phyloP scores from a whole-genome alignment of 2,797 vertebrate species.

The Lacerta bilineata region DNA sequence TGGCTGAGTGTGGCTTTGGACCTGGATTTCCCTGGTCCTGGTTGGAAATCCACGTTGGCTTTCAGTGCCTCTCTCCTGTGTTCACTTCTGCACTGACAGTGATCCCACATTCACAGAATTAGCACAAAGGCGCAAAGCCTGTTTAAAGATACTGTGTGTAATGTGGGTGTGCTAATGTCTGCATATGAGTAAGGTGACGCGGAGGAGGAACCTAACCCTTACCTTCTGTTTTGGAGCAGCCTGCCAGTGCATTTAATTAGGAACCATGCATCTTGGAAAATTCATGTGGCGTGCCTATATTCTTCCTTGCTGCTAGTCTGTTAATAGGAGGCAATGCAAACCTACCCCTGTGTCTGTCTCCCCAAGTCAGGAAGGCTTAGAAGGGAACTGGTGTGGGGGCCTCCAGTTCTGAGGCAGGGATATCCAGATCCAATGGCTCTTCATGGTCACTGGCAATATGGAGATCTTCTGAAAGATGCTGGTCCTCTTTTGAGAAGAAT shows the following conservation, averaged over 20 bases:
- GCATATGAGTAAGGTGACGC: not conserved
- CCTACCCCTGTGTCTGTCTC: not conserved
- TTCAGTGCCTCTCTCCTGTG: not conserved
- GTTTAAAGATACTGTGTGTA: not conserved
- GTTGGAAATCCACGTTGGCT: not conserved
- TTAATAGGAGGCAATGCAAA: not conserved
- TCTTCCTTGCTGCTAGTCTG: not conserved
- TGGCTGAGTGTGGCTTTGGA: not conserved
- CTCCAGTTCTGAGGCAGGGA: too few relatives aligned
- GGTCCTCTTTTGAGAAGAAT: too few relatives aligned
- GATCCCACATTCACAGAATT: not conserved
- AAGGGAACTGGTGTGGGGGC: too few relatives aligned
- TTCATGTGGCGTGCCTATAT: not conserved
- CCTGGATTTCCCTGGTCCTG: not conserved
- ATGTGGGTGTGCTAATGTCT: not conserved
- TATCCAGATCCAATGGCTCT: too few relatives aligned
- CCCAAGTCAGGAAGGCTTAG: too few relatives aligned
- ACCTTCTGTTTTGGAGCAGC: not conserved
- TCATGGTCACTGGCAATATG: too few relatives aligned
- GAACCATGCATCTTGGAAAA: not conserved
- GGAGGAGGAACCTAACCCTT: not conserved
- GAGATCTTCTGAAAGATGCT: too few relatives aligned
- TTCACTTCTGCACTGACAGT: not conserved
- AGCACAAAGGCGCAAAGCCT: not conserved
- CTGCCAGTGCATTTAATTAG: not conserved